phyloP scores from a whole-genome alignment of 2,113 vertebrate species.

The Halichoeres trimaculatus region DNA sequence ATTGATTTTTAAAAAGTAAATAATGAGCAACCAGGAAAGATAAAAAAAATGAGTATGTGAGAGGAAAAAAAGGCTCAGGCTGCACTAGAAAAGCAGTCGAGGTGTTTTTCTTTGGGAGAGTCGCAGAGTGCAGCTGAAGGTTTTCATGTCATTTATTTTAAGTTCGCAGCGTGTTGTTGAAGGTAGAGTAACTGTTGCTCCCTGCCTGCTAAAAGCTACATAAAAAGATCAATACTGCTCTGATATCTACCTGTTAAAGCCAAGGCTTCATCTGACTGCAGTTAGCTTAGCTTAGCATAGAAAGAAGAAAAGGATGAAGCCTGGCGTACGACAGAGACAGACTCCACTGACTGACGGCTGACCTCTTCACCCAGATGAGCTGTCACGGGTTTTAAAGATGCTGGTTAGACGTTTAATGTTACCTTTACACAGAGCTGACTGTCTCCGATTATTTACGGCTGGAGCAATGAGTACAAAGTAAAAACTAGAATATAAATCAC shows the following conservation, averaged over 20 bases:
- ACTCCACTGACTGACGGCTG: too few species aligned
- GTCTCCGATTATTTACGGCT: too few species aligned
- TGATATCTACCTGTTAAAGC: neutral
- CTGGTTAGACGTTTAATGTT: too few species aligned
- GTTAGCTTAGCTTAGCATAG: neutral
- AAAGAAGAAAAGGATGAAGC: too few species aligned
- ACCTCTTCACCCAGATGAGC: too few species aligned
- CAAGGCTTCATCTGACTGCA: neutral
- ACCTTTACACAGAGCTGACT: too few species aligned
- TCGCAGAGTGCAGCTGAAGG: constrained; percentile 4
- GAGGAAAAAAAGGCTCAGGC: constrained; percentile 13
- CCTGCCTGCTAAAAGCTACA: neutral
- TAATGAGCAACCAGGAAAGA: constrained; percentile 25
- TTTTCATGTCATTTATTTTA: constrained; percentile 4
- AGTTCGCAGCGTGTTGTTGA: constrained; percentile 6
- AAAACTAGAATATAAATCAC: too few species aligned
- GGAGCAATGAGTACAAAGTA: too few species aligned
- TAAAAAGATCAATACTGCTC: neutral
- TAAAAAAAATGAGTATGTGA: neutral
- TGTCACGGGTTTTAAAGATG: too few species aligned
- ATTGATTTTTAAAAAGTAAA: constrained; percentile 41
- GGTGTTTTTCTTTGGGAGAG: constrained; percentile 17
- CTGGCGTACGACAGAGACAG: too few species aligned
- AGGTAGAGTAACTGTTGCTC: neutral
- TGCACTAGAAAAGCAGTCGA: constrained; percentile 18